Evolutionary conservation across 2,113 vertebrate species (phyloP).

Genomic region (Miniopterus natalensis): DNA sequence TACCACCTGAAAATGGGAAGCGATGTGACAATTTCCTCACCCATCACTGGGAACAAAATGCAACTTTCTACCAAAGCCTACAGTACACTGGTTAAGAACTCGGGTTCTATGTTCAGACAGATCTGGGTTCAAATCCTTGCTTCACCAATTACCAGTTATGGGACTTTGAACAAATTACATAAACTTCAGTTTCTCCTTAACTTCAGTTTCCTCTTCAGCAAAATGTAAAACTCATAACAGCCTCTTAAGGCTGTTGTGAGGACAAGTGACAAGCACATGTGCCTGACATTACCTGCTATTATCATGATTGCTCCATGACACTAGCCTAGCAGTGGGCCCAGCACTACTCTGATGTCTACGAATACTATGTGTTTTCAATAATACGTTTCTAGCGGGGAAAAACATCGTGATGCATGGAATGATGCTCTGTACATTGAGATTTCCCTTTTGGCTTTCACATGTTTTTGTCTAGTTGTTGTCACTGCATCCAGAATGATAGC

Average conservation of each 20-base stretch:
- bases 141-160: neutral
- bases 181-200: neutral
- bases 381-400: neutral
- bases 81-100: neutral
- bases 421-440: neutral
- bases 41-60: neutral
- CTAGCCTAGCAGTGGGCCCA: neutral
- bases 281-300: neutral
- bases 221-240: neutral
- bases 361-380: neutral
- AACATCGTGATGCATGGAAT: neutral
- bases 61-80: neutral
- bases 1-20: neutral
- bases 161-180: neutral
- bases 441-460: neutral
- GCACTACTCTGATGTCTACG: neutral
- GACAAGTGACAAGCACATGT: neutral
- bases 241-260: neutral
- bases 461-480: neutral
- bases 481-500: neutral
- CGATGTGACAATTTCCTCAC: neutral
- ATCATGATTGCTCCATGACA: neutral
- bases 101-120: neutral
- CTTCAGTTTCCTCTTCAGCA: neutral
- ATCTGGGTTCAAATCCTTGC: neutral